phyloP scores from a whole-genome alignment of 2,888 invertebrate species.

The Chesias legatella region DNA sequence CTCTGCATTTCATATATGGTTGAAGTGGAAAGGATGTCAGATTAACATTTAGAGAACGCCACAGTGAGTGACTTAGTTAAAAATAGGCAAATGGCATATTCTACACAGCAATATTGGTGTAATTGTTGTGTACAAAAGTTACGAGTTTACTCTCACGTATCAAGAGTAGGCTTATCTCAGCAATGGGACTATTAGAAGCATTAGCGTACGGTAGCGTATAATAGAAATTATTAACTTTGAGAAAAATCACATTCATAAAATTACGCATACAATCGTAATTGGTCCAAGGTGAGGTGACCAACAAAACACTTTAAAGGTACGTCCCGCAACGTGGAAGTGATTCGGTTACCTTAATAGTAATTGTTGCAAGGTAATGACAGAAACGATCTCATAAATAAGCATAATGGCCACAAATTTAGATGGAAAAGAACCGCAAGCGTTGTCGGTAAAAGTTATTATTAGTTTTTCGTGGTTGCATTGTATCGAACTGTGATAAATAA shows the following conservation, averaged over 20 bases:
- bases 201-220: no score
- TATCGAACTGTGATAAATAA: no score
- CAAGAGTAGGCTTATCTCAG: no score
- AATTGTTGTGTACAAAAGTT: no score
- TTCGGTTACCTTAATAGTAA: slow-evolving; percentile 24
- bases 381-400: slow-evolving; percentile 16
- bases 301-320: slow-evolving; percentile 24
- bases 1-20: no score
- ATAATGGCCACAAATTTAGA: slow-evolving; percentile 15
- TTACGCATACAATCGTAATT: slow-evolving; percentile 21
- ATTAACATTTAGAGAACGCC: no score
- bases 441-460: slow-evolving; percentile 24
- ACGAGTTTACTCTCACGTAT: no score
- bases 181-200: no score
- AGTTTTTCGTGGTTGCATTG: slow-evolving; percentile 25
- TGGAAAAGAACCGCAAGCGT: slow-evolving; percentile 23
- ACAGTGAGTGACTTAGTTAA: no score
- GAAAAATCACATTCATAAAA: slow-evolving; percentile 8
- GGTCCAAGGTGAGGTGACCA: slow-evolving; percentile 30
- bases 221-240: neutral
- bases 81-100: no score
- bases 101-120: no score
- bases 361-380: slow-evolving; percentile 27
- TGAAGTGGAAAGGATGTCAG: no score
- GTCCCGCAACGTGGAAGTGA: slow-evolving; percentile 26